Evolutionary conservation across 2,113 vertebrate genomes (phyloP), one percentile per base, ranked within the genome.

Genomic region (Tupaia tana): DNA sequence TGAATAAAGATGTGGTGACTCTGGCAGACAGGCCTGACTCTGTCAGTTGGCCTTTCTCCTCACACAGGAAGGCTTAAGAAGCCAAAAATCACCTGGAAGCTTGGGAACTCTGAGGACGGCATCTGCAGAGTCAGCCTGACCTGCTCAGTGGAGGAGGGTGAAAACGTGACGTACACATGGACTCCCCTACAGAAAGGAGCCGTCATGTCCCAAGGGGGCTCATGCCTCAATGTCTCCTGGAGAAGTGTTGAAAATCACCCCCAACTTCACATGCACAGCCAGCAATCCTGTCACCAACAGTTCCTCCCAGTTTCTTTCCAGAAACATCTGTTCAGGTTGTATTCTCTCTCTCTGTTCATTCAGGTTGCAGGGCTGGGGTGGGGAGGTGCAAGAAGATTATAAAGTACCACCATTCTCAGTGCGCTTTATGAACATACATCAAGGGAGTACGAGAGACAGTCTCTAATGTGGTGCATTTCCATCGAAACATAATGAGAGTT

Each of bases 231-330:
- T 0, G 2, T 86, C 14, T 94, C 81, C 31, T 88, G 85, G 91
- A 84, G 1, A 83, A 67, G 11, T 43, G 54, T 64, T 52, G 81
- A 74, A 31, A 15, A n/a, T 54, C 54, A 87, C 9, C 80, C 80
- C 78, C 66, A 87, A 24, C 22, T 10, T 86, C 54, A 90, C 14
- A 0, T 87, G 89, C 75, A 94, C 15, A 8, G n/a, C 66, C 86
- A 91, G 58, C 24, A 96, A 83, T 71, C 91, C 91, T 12, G 58
- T 89, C 93, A 96, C 85, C 91, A 95, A 24, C 54, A 94, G 85
- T 67, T 95, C 95, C 86, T 7, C 4, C 64, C 34, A 58, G 13
- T 94, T 95, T 70, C 34, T 20, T 25, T 18, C 73, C 58, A 18
- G 10, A 7, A 13, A 73, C 54, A 9, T 80, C 75, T 92, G 66